Base-by-base conservation (phyloP, 2,113 vertebrate species). In the Colossoma macropomum region DNA sequence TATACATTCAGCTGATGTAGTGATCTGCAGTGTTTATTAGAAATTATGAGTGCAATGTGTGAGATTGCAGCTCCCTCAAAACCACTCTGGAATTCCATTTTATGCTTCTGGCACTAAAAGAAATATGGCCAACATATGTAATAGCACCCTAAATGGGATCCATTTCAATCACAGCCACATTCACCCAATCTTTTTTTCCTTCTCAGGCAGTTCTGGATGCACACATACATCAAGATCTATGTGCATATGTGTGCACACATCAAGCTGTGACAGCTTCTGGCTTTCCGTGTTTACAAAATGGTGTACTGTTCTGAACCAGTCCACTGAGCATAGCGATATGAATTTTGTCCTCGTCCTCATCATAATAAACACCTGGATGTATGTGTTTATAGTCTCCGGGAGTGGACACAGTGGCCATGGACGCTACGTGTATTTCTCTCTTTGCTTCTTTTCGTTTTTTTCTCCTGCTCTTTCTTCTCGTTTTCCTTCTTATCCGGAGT, bases 401-500 rank as follows among this genome's bases (percentile, higher is more conserved):
- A 79, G 66, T 69, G 32, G 66, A 15, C 66, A 41, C 66, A 32
- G 63, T 54, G 77, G 19, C 63, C 30, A 50, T 13, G 56, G 27
- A 48, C 34, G 23, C 4, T 80, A 32, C 28, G 19, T 11, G 23
- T 9, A 7, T 75, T 56, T n/a, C n/a, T 69, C 72, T 34, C 15
- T 66, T 66, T 71, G 19, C 38, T 45, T 23, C 23, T 60, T 59
- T 80, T 16, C 23, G 38, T 48, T 28, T 60, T 45, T n/a, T 50
- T 32, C 69, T 21, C 41, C 73, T 69, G 54, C 48, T 59, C 45
- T 86, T 45, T 48, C 21, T 77, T 63, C 86, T 89, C 87, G 86
- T 62, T 90, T 90, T 85, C 91, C 81, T 90, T 82, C 90, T 88
- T 92, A 84, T 87, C 88, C 88, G 91, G 87, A 89, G 89, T 88